Base-by-base conservation (phyloP, 1,140 invertebrate genomes). In the Drosophila ohnishii region DNA sequence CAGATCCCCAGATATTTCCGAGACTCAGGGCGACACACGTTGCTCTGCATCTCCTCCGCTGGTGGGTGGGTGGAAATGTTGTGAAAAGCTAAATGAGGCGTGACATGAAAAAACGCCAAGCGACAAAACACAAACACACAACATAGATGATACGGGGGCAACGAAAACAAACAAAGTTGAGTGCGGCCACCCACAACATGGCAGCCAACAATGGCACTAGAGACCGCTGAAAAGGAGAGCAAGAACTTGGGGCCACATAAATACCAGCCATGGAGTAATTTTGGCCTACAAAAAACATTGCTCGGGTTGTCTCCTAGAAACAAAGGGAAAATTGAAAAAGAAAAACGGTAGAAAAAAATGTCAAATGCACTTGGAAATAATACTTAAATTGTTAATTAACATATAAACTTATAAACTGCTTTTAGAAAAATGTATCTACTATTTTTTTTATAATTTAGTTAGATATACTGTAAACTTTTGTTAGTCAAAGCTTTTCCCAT, bases 31-130 rank as follows among this genome's bases (percentile, higher is more conserved):
- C 35, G 40, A 22, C 22, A 55, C 50, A 34, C 53, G 37, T 45
- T 30, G 39, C 48, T 35, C 40, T 22, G 50, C 50, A 16, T 16
- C 28, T 16, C 28, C 48, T 47, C 39, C 61, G 58, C 47, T 56
- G 75, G 73, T 56, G 75, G 74, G 32, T 59, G 73, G 75, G 37
- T 69, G 75, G 75, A 71, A 78, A 78, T 78, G 75, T 80, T 89
- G 76, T 78, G 84, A 72, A 84, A 88, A 88, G 67, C 84, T 87
- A 87, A 87, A 87, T 87, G 84, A 87, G 84, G 84, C 84, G 70
- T 87, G 84, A 89, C 83, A 87, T 74, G 57, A 75, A 79, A 84
- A 65, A 72, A 73, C 63, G 47, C 44, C 32, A 56, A 62, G 37
- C 44, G 37, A 45, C 22, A 45, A 28, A 45, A 47, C 44, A 60